These are phyloP conservation scores for Habrosyne pyritoides DNA, from an alignment of 2,888 invertebrate species.

Conservation along the genomic window DNA sequence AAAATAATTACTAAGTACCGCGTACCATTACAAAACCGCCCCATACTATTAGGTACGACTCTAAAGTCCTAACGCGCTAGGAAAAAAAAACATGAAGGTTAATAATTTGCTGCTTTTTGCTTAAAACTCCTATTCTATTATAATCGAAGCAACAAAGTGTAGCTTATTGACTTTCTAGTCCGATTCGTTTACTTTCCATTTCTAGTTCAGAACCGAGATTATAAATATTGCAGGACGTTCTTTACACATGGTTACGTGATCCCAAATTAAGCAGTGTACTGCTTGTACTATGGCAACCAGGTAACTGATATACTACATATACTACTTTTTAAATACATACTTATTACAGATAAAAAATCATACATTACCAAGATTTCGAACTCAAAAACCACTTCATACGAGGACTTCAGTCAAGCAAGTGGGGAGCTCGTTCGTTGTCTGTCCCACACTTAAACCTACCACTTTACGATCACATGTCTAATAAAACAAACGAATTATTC, in stretches of 20 bases:
- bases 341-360: constrained; percentile 52
- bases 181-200: constrained; percentile 35
- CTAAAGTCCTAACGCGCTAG: no score
- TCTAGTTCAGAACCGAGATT: constrained; percentile 42
- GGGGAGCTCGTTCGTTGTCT: constrained; percentile 35
- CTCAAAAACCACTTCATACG: constrained; percentile 67
- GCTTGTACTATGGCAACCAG: no score
- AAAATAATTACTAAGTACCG: no score
- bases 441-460: constrained; percentile 52
- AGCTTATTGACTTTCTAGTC: constrained; percentile 5
- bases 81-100: no score
- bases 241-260: no score
- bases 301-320: no score
- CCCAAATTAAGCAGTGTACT: no score
- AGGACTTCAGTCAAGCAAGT: constrained; percentile 38
- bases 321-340: no score
- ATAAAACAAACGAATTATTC: constrained; percentile 73
- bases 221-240: no score
- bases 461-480: constrained; percentile 68
- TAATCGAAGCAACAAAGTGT: neutral
- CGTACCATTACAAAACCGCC: no score
- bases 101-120: no score
- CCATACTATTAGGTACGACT: no score
- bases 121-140: neutral
- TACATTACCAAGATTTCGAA: constrained; percentile 51